Conservation (phyloP, 37 sponge, comb jelly and placozoan genomes). For the Halichondria panicea region DNA sequence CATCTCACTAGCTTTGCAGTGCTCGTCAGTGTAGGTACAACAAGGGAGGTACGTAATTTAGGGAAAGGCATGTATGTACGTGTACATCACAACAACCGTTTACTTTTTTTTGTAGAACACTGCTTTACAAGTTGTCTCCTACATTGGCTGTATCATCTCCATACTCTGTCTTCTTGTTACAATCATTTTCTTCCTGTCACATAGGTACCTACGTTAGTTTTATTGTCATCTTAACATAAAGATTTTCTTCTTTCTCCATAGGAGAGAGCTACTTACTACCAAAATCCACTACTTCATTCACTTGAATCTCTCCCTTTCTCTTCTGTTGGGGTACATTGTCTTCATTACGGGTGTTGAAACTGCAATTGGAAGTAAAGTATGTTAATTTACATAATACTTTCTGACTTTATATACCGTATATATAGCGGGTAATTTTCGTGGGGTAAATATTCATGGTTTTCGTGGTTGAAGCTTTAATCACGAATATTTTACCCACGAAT, state of each 20-base stretch:
- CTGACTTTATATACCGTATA: no score
- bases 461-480: no score
- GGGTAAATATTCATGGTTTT: no score
- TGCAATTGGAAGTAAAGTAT: not conserved
- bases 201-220: conserved; percentile 14
- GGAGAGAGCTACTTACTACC: conserved; percentile 25
- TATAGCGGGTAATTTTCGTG: no score
- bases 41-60: conserved; percentile 1
- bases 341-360: conserved; percentile 26
- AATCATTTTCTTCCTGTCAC: conserved; percentile 52
- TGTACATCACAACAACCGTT: not conserved
- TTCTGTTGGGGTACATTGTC: conserved; percentile 7
- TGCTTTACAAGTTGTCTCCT: conserved; percentile 37
- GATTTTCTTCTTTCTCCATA: not conserved
- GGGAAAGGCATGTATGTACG: not conserved
- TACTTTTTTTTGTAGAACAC: not conserved
- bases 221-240: not conserved
- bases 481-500: no score
- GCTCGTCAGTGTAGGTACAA: conserved; percentile 41
- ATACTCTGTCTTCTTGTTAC: conserved; percentile 38
- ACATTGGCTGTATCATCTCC: conserved; percentile 56
- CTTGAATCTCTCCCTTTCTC: conserved; percentile 22
- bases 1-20: conserved; percentile 77
- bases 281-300: conserved; percentile 10
- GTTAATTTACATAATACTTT: not conserved